Evolutionary conservation across 2,888 invertebrate genomes (phyloP), one percentile per base, ranked within the genome.

Genomic region (Spodoptera littoralis): DNA sequence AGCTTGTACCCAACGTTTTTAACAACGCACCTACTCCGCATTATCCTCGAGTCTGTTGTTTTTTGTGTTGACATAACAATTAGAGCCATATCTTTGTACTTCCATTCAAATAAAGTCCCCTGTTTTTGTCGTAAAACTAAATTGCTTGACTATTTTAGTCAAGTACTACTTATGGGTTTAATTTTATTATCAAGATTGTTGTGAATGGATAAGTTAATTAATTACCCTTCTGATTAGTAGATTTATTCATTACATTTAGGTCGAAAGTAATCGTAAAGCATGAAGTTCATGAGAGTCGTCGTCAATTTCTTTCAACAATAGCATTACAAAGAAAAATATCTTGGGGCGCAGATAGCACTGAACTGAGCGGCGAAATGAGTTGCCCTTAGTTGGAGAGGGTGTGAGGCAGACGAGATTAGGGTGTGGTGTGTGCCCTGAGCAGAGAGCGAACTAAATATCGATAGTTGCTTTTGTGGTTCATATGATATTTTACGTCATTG

Each of bases 281-380:
- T 69, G 65, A 74, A 73, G 67, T 80, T 79, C 73, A 77, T 77
- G 78, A 73, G 76, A 83, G 81, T 81, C 82, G 82, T 81, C 80
- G 84, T 79, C 84, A 87, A 89, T 89, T 89, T 84, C 86, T 87
- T 88, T 86, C 86, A 88, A 91, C 92, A 92, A 91, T 89, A 88
- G 89, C 84, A 91, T 92, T 92, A 92, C 90, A 90, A 90, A 92
- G 92, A 92, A 93, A 93, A 93, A 93, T 92, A 92, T 91, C 90
- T 92, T 85, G 82, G 84, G 90, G 88, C 89, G 88, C 84, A 92
- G 92, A 93, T 93, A 93, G 91, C 79, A 84, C 76, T 77, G 81
- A 90, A 90, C 89, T 87, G 90, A 90, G 89, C 90, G 89, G 88
- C 85, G 87, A 93, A 93, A 93, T 93, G 93, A 93, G 93, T 92